These are phyloP conservation scores for Ectropis grisescens DNA, from an alignment of 1,140 invertebrate species.

Conservation along the genomic window DNA sequence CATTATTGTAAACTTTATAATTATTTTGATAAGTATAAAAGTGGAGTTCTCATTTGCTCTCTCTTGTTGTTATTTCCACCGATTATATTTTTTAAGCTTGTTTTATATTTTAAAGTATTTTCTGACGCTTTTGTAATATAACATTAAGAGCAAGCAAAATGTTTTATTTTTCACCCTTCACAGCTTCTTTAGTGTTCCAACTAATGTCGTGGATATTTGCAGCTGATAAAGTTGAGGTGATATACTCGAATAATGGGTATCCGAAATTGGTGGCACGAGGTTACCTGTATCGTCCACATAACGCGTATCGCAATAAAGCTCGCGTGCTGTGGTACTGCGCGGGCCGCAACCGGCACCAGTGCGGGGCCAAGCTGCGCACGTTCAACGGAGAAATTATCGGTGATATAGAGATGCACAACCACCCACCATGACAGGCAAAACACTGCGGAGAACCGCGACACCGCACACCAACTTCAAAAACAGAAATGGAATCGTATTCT, in stretches of 20 bases:
- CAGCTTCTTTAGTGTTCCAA: not conserved
- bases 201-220: no score
- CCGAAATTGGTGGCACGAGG: constrained; percentile 43
- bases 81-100: no score
- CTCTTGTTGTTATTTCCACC: no score
- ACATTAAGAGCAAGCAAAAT: no score
- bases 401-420: constrained; percentile 37
- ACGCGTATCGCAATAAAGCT: constrained; percentile 49
- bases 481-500: no score
- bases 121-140: no score
- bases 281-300: constrained; percentile 50
- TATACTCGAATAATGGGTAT: constrained; percentile 46
- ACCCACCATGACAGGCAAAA: no score
- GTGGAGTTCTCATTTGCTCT: no score
- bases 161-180: constrained; percentile 9
- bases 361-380: constrained; percentile 39
- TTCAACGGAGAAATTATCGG: constrained; percentile 35
- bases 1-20: no score
- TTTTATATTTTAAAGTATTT: not conserved
- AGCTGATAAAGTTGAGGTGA: constrained; percentile 20
- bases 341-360: constrained; percentile 35
- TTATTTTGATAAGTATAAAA: no score
- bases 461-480: constrained; percentile 4
- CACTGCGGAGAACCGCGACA: constrained; percentile 14
- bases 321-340: constrained; percentile 52